These are phyloP conservation scores for Ladona fulva DNA, from an alignment of 1,140 invertebrate species.

Conservation along the genomic window DNA sequence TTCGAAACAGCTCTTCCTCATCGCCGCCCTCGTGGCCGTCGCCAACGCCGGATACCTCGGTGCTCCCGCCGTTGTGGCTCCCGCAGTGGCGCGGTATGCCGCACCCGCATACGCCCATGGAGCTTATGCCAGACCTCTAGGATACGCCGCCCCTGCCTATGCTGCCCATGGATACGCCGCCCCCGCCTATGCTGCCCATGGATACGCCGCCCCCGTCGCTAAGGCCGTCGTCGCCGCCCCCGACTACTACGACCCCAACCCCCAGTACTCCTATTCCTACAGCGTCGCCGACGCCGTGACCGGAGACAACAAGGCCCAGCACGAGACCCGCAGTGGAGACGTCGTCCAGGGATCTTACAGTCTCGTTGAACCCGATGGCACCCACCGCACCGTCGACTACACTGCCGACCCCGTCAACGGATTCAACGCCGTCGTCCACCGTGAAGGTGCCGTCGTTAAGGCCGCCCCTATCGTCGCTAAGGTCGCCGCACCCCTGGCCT, in stretches of 20 bases:
- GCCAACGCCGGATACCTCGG: neutral
- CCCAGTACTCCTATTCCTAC: conserved; percentile 28
- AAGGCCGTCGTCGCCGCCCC: conserved; percentile 23
- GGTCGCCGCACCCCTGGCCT: neutral
- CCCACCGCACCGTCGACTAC: conserved; percentile 38
- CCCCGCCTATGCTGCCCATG: neutral
- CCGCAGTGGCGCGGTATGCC: neutral
- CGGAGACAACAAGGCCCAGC: conserved; percentile 38
- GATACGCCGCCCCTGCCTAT: neutral
- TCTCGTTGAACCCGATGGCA: conserved; percentile 40
- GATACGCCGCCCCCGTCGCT: neutral
- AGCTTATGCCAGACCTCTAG: neutral
- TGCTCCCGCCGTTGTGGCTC: neutral
- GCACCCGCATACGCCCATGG: neutral
- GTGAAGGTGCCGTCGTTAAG: conserved; percentile 27
- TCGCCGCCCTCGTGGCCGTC: neutral
- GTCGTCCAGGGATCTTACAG: conserved; percentile 41
- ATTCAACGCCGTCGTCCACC: conserved; percentile 36
- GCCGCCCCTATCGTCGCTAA: conserved; percentile 19
- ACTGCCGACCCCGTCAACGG: conserved; percentile 40
- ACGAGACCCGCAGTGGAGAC: conserved; percentile 41
- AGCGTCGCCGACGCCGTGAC: conserved; percentile 32
- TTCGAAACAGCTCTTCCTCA: conserved; percentile 11
- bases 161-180: neutral
- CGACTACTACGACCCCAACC: conserved; percentile 24